These are phyloP conservation scores for Phalloptychus januarius DNA, from an alignment of 2,797 vertebrate genomes.

Conservation along the genomic window DNA sequence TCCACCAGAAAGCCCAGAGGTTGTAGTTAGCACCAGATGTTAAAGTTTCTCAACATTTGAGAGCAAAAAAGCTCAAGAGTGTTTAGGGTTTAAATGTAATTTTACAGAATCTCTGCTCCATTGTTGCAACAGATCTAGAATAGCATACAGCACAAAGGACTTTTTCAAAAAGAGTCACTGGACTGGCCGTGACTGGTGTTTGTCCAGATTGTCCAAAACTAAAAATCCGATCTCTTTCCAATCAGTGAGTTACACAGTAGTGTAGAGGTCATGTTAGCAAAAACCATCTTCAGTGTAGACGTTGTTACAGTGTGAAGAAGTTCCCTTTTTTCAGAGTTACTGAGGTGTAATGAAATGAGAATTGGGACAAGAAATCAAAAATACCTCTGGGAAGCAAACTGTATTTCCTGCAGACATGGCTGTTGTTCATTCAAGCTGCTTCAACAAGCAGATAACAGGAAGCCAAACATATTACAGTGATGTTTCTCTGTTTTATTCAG, in stretches of 20 bases:
- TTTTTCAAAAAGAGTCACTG: background rate
- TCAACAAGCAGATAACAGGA: background rate
- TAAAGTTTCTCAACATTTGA: background rate
- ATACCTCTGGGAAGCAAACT: background rate
- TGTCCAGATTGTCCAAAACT: background rate
- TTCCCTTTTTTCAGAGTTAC: background rate
- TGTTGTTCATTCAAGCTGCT: background rate
- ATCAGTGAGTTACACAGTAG: background rate
- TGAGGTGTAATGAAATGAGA: background rate
- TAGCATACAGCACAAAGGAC: background rate
- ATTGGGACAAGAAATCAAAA: background rate
- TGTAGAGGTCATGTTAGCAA: background rate
- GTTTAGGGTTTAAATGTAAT: background rate
- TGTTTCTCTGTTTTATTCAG: background rate
- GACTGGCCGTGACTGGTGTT: background rate
- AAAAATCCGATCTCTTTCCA: background rate
- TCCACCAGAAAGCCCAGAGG: background rate
- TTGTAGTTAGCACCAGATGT: conserved; percentile 7
- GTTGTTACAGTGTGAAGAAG: background rate
- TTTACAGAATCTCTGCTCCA: background rate
- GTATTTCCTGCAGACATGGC: background rate
- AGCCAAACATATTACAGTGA: no score
- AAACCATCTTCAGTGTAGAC: background rate
- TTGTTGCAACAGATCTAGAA: background rate
- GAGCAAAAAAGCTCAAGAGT: background rate